Conservation (phyloP, 2,113 vertebrate species). For the Aythya baeri region DNA sequence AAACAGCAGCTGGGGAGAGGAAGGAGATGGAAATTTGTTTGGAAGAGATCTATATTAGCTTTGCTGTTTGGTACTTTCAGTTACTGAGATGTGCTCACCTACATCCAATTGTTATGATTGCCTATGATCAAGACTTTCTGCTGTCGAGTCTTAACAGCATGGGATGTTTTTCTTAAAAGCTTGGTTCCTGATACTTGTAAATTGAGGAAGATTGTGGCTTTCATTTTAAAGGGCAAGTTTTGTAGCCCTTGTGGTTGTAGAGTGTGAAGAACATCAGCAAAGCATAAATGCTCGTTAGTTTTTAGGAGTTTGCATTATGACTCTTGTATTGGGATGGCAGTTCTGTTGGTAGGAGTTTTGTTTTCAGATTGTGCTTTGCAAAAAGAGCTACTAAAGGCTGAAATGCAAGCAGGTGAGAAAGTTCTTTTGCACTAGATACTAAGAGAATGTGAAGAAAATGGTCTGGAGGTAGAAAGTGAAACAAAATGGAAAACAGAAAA, state of each 20-base stretch:
- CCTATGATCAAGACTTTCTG: background rate
- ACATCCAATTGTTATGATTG: background rate
- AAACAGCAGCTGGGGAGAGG: background rate
- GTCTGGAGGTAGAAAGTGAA: background rate
- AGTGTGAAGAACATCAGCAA: background rate
- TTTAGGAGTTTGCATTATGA: background rate
- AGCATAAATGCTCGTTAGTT: background rate
- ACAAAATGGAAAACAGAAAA: conserved; percentile 4
- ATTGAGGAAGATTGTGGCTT: background rate
- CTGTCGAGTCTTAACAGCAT: background rate
- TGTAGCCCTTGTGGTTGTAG: background rate
- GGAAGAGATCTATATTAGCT: conserved; percentile 11
- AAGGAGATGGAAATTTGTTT: background rate
- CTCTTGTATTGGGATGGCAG: background rate
- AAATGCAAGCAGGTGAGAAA: background rate
- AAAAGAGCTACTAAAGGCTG: background rate
- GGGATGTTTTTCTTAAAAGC: background rate
- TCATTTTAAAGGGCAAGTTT: background rate
- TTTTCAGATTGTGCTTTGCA: background rate
- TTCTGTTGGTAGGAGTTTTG: background rate
- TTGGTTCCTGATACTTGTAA: background rate
- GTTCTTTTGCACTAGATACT: background rate
- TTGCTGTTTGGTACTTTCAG: background rate
- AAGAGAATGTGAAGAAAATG: background rate
- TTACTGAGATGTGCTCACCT: background rate